Percentiles rank a stretch among this genome's conserved stretches.
These are phyloP conservation scores for Mesaphorura yosii DNA, from an alignment of 1,140 invertebrate species.

Conservation along the genomic window DNA sequence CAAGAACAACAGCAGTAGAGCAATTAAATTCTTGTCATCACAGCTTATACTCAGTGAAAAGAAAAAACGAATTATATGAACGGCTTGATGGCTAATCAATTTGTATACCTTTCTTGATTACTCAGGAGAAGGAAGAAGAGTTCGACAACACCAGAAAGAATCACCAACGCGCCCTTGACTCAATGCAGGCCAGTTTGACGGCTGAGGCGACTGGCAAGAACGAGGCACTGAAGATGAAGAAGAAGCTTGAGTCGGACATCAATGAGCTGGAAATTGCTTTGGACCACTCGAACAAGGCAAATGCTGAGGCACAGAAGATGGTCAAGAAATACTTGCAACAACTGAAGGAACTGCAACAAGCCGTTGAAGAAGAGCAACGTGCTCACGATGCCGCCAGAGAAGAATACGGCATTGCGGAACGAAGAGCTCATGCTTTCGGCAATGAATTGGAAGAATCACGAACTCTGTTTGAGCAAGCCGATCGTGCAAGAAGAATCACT, in stretches of 20 bases:
- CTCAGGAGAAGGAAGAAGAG: slow-evolving; percentile 99
- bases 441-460: slow-evolving; percentile 94
- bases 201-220: slow-evolving; percentile 97
- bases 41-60: too few relatives aligned
- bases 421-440: slow-evolving; percentile 83
- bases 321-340: slow-evolving; percentile 92
- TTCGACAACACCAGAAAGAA: slow-evolving; percentile 99
- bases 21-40: too few relatives aligned
- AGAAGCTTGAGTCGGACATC: slow-evolving; percentile 98
- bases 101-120: too few relatives aligned
- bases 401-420: slow-evolving; percentile 87
- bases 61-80: too few relatives aligned
- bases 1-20: too few relatives aligned
- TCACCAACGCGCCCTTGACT: slow-evolving; percentile 95
- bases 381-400: slow-evolving; percentile 92
- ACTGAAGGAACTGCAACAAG: slow-evolving; percentile 84
- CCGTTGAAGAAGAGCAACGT: slow-evolving; percentile 92
- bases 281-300: slow-evolving; percentile 94
- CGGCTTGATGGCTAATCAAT: too few relatives aligned
- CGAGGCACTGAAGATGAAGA: slow-evolving; percentile 98
- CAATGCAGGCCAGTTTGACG: slow-evolving; percentile 97
- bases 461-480: slow-evolving; percentile 88
- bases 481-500: slow-evolving; percentile 52
- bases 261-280: slow-evolving; percentile 97
- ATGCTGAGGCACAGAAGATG: slow-evolving; percentile 89